Base-by-base conservation (phyloP, 2,888 invertebrate species). In the Coleophora flavipennella region DNA sequence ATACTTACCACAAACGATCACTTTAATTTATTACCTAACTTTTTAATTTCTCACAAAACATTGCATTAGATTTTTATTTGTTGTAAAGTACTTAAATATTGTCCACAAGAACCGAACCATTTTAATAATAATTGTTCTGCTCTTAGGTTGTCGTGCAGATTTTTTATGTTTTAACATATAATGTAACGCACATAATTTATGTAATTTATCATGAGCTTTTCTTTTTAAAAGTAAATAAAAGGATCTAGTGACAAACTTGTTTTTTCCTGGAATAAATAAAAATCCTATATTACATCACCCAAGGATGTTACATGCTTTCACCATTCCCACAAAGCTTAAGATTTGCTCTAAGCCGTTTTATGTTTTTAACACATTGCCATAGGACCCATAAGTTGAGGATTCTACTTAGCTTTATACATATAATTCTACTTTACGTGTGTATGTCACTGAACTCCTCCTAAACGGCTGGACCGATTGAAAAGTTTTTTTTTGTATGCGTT, bases 181-280 rank as follows among this genome's bases (percentile, higher is more conserved):
- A 62, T 64, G 71, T 62, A n/a, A 73, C 80, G 78, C 81, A 81
- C 81, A 81, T 77, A 67, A 74, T 76, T 78, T 75, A 75, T 80
- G 71, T 79, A 75, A 76, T 73, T 73, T 20, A 20, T 20, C 73
- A 69, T 76, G 76, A 78, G 76, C 78, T 62, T 75, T 74, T 74
- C 69, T 67, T 74, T 78, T 74, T 79, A 71, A 68, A 70, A 77
- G 70, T 65, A 62, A 79, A 78, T 78, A 75, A 83, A 80, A 66
- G 70, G 80, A 64, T 83, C 77, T 79, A 81, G 77, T 67, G 62
- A 57, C 45, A 39, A 33, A 35, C 46, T 48, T 51, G 54, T 61
- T 46, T 50, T 53, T 57, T 55, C 3, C 20, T 20, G 20, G 20
- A 4, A 20, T 20, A n/a, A n/a, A n/a, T n/a, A n/a, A n/a, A n/a